phyloP scores from a whole-genome alignment of 1,140 invertebrate species.

The Rhynchophorus ferrugineus region DNA sequence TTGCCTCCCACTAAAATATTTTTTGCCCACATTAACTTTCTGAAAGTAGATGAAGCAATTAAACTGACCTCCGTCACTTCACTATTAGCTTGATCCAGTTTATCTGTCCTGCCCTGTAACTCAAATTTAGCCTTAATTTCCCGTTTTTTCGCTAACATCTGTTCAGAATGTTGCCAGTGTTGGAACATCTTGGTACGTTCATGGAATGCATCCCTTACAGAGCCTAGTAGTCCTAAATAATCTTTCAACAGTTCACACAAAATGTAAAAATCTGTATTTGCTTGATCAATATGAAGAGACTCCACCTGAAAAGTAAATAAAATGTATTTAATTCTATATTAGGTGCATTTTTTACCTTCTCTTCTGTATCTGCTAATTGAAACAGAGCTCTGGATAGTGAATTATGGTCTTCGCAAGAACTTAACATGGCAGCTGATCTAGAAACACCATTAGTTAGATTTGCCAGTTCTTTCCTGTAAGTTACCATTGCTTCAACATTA shows the following conservation, averaged over 20 bases:
- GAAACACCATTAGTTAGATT: conserved; percentile 71
- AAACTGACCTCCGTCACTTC: conserved; percentile 84
- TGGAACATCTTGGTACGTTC: conserved; percentile 97
- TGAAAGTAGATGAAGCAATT: conserved; percentile 3
- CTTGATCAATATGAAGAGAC: conserved; percentile 80
- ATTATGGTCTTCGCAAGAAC: conserved; percentile 92
- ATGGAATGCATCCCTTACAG: conserved; percentile 96
- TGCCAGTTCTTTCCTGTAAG: conserved; percentile 81
- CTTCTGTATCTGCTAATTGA: conserved; percentile 88
- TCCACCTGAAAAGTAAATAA: conserved; percentile 56
- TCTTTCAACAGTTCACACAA: conserved; percentile 92
- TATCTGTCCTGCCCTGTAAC: conserved; percentile 72
- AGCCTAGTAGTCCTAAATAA: conserved; percentile 86
- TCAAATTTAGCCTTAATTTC: conserved; percentile 91
- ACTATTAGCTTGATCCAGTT: conserved; percentile 76
- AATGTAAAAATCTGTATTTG: conserved; percentile 90
- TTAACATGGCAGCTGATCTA: conserved; percentile 84
- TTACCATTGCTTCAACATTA: conserved; percentile 81
- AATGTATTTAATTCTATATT: background rate
- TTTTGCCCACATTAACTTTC: too few species aligned
- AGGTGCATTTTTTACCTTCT: conserved; percentile 51
- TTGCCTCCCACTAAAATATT: conserved; percentile 81
- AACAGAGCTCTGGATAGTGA: conserved; percentile 84
- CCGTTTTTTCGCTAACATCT: conserved; percentile 88
- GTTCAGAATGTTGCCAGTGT: conserved; percentile 94